These are phyloP conservation scores for Eupeodes luniger DNA, from an alignment of 2,888 invertebrate species.

Conservation along the genomic window DNA sequence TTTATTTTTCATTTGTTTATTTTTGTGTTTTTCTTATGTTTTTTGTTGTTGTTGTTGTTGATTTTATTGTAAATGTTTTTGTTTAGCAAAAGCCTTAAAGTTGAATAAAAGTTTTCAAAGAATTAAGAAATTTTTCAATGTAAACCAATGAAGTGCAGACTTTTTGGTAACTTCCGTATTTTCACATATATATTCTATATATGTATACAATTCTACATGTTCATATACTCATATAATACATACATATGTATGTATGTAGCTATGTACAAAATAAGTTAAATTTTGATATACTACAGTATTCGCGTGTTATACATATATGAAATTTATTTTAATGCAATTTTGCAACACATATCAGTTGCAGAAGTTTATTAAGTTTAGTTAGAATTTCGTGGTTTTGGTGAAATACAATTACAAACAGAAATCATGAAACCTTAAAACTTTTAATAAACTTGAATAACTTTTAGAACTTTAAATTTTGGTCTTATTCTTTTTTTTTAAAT, in stretches of 20 bases:
- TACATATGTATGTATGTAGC: neutral
- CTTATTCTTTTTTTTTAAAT: too few relatives aligned
- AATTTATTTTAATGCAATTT: neutral
- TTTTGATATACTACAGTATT: neutral
- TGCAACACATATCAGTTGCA: constrained; percentile 6
- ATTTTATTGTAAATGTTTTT: constrained; percentile 26
- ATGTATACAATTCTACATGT: too few relatives aligned
- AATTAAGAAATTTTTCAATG: constrained; percentile 49
- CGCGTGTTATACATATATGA: neutral
- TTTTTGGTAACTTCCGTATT: constrained; percentile 19
- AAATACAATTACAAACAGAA: neutral
- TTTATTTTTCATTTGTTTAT: constrained; percentile 8
- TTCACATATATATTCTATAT: neutral
- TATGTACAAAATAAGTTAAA: neutral
- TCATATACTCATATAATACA: neutral
- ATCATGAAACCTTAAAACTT: too few relatives aligned
- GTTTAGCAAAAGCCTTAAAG: constrained; percentile 25
- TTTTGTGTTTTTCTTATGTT: neutral
- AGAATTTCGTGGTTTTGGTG: neutral
- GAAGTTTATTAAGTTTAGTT: constrained; percentile 17
- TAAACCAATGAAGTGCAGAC: constrained; percentile 32
- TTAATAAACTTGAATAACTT: too few relatives aligned
- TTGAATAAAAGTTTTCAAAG: constrained; percentile 43
- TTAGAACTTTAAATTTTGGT: too few relatives aligned
- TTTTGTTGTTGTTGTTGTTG: constrained; percentile 19